Base-by-base conservation (phyloP, 2,797 vertebrate genomes). In the Halcyon smyrnensis region DNA sequence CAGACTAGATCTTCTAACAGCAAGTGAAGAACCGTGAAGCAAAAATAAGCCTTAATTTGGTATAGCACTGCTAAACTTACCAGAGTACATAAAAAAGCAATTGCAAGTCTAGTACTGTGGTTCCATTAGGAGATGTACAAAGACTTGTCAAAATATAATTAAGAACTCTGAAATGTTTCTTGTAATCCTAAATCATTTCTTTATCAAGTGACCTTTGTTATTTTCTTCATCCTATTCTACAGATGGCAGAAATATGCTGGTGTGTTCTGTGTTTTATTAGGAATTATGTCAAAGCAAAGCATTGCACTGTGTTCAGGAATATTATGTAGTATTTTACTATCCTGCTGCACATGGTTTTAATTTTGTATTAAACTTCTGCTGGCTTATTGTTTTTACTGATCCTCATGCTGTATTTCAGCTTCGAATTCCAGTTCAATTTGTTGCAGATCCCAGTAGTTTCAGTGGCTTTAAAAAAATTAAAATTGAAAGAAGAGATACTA, bases 381-480 rank as follows among this genome's bases (percentile, higher is more conserved):
- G 96, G 83, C 90, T 96, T 97, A 97, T 96, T 97, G 94, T 93
- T 97, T 92, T 97, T 75, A 96, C 90, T 93, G 95, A 96, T 96
- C 90, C 76, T 96, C 68, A 53, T 97, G 79, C 73, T 69, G 21
- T 81, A 91, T 93, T 97, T 98, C 90, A 96, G 89, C 81, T 98
- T 89, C 94, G 86, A 94, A 95, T 95, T 97, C 53, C 88, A 92
- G 37, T 87, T 82, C 75, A 93, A 78, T 92, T 91, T 96, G 68
- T 97, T 97, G 64, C 91, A 95, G 85, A 94, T 86, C 67, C 69
- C 46, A 43, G 51, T 50, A 95, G 73, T 90, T 94, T 91, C 59
- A 90, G 56, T 88, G 76, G 18, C 51, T 85, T 71, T 17, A 84
- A 80, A 23, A 21, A 36, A 32, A 41, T 8, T 19, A 14, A 46